A percentile compares a stretch with the other conserved stretches of the same genome.
Evolutionary conservation across 1,140 invertebrate species (phyloP).

Genomic region (Riptortus pedestris): DNA sequence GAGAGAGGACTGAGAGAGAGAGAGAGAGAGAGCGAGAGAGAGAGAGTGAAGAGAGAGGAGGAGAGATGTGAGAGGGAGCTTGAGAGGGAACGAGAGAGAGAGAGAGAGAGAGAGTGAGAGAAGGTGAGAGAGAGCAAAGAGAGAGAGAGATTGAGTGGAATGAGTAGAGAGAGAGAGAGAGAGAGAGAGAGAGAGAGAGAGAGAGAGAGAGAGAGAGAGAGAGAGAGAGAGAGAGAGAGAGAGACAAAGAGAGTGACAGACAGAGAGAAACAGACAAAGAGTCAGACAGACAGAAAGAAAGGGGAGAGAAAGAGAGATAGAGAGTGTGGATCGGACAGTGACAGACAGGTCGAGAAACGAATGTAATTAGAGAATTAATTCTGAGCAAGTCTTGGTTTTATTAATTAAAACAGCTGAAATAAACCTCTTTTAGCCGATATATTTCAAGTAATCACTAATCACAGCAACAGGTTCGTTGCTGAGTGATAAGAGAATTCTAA

Average conservation of each 20-base stretch:
- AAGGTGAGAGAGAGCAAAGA: neutral
- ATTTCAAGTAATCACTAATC: too few species aligned
- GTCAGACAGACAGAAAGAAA: neutral
- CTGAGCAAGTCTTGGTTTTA: too few species aligned
- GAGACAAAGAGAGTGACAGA: neutral
- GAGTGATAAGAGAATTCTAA: too few species aligned
- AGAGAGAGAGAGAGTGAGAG: too few species aligned
- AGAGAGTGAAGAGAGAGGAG: too few species aligned
- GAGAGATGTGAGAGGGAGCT: too few species aligned
- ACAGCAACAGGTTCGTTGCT: too few species aligned
- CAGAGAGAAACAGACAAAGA: neutral
- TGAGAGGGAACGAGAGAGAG: neutral
- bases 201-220: conserved; percentile 4
- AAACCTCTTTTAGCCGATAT: too few species aligned
- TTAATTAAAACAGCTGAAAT: too few species aligned
- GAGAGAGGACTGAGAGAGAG: conserved; percentile 5
- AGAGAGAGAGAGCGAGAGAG: too few species aligned
- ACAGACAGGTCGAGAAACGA: neutral
- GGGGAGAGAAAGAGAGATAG: neutral
- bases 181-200: conserved; percentile 13
- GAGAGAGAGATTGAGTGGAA: neutral
- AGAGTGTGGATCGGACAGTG: neutral
- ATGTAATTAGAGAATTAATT: neutral
- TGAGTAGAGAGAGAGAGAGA: neutral
- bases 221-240: conserved; percentile 13